Conservation (phyloP, 2,113 vertebrate genomes). For the Petrocephalus microphthalmus region DNA sequence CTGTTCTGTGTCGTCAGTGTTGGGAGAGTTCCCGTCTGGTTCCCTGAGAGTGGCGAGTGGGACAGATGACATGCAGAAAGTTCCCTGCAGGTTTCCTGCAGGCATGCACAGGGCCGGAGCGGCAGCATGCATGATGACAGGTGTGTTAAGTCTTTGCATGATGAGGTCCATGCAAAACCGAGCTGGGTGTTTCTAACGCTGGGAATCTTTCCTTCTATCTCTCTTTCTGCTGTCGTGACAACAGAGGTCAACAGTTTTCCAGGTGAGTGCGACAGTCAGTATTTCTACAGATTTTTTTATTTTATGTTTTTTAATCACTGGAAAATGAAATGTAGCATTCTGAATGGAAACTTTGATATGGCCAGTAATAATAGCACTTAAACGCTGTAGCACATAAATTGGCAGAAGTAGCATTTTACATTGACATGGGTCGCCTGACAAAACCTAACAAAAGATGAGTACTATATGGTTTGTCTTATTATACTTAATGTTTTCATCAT, state of each 20-base stretch:
- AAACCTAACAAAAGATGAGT: background rate
- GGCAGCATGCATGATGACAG: constrained; percentile 52
- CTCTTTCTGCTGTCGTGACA: constrained; percentile 57
- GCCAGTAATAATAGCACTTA: background rate
- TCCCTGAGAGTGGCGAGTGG: constrained; percentile 15
- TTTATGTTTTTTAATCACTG: background rate
- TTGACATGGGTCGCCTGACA: background rate
- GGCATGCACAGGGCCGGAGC: constrained; percentile 54
- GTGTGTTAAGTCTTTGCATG: constrained; percentile 61
- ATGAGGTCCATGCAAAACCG: constrained; percentile 73
- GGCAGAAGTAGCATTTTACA: background rate
- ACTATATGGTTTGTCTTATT: background rate
- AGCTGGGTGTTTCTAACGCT: constrained; percentile 59
- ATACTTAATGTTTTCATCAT: background rate
- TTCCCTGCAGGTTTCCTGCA: constrained; percentile 18
- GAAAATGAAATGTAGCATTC: background rate
- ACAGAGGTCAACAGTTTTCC: constrained; percentile 83
- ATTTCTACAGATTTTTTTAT: background rate
- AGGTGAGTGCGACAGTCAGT: constrained; percentile 72
- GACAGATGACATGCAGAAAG: constrained; percentile 28
- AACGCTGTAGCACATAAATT: background rate
- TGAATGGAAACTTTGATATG: background rate
- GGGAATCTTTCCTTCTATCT: constrained; percentile 37
- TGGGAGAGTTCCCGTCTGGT: constrained; percentile 17
- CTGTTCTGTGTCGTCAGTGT: constrained; percentile 16